Evolutionary conservation across 2,113 vertebrate genomes (phyloP).

Genomic region (Gadus macrocephalus): DNA sequence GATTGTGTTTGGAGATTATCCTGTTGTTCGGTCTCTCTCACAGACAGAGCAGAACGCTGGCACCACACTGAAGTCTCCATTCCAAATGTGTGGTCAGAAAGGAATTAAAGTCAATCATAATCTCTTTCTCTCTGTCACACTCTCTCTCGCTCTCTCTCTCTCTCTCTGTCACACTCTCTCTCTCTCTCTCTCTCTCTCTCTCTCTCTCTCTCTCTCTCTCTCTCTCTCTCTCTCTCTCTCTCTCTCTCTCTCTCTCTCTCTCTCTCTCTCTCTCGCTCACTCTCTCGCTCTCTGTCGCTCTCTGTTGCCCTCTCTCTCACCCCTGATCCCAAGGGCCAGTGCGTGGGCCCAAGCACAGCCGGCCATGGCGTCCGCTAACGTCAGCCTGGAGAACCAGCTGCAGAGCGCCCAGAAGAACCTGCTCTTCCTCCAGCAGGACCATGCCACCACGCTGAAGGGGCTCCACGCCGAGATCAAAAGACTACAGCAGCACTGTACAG

Average conservation of each 20-base stretch:
- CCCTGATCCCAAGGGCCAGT: conserved; percentile 10
- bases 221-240: not conserved
- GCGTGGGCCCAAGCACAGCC: conserved; percentile 33
- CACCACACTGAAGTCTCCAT: conserved; percentile 13
- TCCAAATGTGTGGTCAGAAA: conserved; percentile 11
- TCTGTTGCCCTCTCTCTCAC: not conserved
- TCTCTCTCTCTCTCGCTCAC: not conserved
- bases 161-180: not conserved
- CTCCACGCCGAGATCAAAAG: conserved; percentile 89
- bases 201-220: not conserved
- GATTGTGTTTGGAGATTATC: conserved; percentile 19
- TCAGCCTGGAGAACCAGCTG: conserved; percentile 93
- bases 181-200: not conserved
- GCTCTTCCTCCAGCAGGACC: conserved; percentile 92
- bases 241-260: too few species aligned
- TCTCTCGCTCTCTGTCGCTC: not conserved
- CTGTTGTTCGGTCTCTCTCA: conserved; percentile 1
- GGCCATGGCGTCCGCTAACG: conserved; percentile 81
- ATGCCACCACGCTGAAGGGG: conserved; percentile 86
- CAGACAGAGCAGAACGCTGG: conserved; percentile 12
- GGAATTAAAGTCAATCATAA: conserved; percentile 21
- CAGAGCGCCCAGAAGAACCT: conserved; percentile 97
- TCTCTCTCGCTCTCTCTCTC: too few species aligned
- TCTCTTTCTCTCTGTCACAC: not conserved
- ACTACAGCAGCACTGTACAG: conserved; percentile 95